Percentiles rank a stretch among this genome's conserved stretches.
These are phyloP conservation scores for Dryomyza anilis DNA, from an alignment of 2,888 invertebrate species.

Conservation along the genomic window DNA sequence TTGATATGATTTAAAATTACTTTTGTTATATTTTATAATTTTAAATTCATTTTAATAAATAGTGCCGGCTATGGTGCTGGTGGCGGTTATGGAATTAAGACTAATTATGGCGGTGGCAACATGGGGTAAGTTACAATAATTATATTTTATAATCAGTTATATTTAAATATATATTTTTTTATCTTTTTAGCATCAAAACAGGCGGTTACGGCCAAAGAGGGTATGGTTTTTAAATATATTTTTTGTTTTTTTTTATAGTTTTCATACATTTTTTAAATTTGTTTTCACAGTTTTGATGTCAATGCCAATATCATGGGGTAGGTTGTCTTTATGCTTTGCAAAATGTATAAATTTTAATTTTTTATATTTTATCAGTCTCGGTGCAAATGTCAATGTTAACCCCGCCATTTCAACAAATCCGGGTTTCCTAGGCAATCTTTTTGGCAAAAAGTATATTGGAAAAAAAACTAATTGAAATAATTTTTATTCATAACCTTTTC, in stretches of 20 bases:
- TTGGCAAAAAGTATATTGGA: neutral
- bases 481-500: neutral
- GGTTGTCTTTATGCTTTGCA: neutral
- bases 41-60: no score
- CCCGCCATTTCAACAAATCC: neutral
- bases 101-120: no score
- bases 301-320: neutral
- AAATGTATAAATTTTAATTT: neutral
- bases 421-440: neutral
- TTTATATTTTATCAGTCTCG: neutral
- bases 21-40: no score
- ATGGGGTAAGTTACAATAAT: no score
- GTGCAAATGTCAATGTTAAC: neutral
- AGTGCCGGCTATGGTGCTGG: neutral
- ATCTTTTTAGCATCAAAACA: no score
- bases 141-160: no score
- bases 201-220: neutral
- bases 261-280: neutral
- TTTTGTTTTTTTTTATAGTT: neutral
- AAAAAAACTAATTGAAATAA: neutral
- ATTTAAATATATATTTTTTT: no score
- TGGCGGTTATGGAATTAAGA: constrained; percentile 17
- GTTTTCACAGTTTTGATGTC: neutral
- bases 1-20: no score
- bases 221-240: neutral